Base-by-base conservation (phyloP, 2,888 invertebrate genomes). In the Tortricodes alternella region DNA sequence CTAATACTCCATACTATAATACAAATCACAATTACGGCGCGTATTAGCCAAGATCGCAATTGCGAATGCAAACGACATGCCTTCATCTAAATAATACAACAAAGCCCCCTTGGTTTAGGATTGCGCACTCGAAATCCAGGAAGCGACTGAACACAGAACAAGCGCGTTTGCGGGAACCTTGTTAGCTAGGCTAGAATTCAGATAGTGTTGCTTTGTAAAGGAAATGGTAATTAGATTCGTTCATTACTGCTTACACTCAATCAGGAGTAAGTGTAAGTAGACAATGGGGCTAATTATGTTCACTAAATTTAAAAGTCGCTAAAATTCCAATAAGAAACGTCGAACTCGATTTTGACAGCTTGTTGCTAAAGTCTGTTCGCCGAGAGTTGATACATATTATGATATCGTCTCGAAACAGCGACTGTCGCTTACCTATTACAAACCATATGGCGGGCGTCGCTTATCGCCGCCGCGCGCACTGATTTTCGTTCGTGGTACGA, bases 11-110 rank as follows among this genome's bases (percentile, higher is more conserved):
- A 44, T 44, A 35, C 48, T 55, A 50, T 56, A 49, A 56, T 56
- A 56, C 56, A 56, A 56, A 56, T 56, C 56, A 56, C 56, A 56
- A 56, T 56, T 56, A 56, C 44, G 41, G 13, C 23, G 44, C 49
- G 44, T 29, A 44, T 56, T 50, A 50, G 56, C 49, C 49, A 49
- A 56, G 49, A 44, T 56, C 43, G 50, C 56, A 50, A 56, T 50
- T 56, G 49, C 41, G 41, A 39, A 46, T 53, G 53, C 43, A 50
- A 56, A 58, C 57, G 51, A 53, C 41, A 48, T 56, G 50, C 60
- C 46, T 50, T 56, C 56, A 43, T 50, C 46, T 53, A 50, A 55
- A 51, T 58, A 55, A 52, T 44, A 55, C 37, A 55, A 55, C 44
- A 61, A 57, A 46, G 19, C 39, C 34, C 8, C 18, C 18, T 39